Evolutionary conservation across 2,888 invertebrate species (phyloP).

Genomic region (Nomada fabriciana): DNA sequence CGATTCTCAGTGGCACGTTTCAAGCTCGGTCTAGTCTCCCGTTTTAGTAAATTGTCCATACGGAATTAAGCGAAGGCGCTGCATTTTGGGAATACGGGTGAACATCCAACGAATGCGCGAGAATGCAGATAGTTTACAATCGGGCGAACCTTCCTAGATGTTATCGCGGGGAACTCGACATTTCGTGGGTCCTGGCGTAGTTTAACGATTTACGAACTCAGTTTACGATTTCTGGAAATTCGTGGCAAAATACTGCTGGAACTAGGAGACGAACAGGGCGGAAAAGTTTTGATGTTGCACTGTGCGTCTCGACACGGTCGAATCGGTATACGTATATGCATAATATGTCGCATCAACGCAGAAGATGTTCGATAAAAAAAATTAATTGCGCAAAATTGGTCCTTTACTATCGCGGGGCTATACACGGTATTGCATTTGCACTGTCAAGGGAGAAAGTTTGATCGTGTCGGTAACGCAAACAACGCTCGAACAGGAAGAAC

Average conservation of each 20-base stretch:
- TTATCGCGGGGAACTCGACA: slow-evolving; percentile 43
- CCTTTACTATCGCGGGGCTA: neutral
- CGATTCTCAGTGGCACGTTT: neutral
- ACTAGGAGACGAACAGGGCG: slow-evolving; percentile 3
- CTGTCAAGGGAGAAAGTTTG: slow-evolving; percentile 23
- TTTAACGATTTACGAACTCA: slow-evolving; percentile 60
- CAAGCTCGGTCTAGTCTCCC: neutral
- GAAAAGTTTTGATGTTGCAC: neutral
- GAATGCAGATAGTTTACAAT: slow-evolving; percentile 37
- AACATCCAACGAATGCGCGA: neutral
- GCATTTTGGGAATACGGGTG: too few relatives aligned
- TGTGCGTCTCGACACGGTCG: neutral
- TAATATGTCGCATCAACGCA: neutral
- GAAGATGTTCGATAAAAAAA: neutral
- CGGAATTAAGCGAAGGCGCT: too few relatives aligned
- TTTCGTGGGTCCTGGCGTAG: slow-evolving; percentile 45
- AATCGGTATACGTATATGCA: neutral
- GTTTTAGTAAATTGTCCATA: too few relatives aligned
- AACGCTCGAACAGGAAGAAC: neutral
- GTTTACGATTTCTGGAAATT: slow-evolving; percentile 53
- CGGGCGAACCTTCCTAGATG: slow-evolving; percentile 10
- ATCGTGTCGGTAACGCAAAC: slow-evolving; percentile 8
- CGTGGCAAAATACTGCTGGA: slow-evolving; percentile 32
- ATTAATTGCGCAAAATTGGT: neutral
- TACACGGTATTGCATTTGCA: slow-evolving; percentile 7